phyloP scores from a whole-genome alignment of 2,113 vertebrate species.

The Microtus oregoni region DNA sequence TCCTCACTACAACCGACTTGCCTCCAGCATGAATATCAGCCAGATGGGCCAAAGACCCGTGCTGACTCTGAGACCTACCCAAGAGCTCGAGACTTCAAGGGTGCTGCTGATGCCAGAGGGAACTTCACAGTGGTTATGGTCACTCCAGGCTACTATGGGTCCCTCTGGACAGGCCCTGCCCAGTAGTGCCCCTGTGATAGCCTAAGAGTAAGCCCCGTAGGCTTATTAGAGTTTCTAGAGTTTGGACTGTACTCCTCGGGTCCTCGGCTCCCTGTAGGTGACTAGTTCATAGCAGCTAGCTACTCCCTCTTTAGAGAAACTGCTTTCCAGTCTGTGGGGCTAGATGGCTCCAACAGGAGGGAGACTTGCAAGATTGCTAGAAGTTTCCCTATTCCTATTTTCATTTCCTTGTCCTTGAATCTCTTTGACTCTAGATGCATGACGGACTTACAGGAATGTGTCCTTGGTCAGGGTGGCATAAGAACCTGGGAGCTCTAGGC shows the following conservation, averaged over 20 bases:
- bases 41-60: background rate
- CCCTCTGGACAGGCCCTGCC: background rate
- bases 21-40: background rate
- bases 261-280: background rate
- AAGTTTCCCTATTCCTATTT: background rate
- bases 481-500: background rate
- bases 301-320: background rate
- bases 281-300: background rate
- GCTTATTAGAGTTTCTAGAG: background rate
- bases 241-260: accelerated
- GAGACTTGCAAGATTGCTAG: too few species aligned
- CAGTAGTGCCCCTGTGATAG: accelerated
- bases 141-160: background rate
- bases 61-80: background rate
- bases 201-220: background rate
- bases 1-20: too few species aligned
- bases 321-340: accelerated
- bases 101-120: background rate
- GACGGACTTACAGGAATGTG: background rate
- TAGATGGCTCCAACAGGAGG: background rate
- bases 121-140: background rate
- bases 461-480: background rate
- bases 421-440: accelerated
- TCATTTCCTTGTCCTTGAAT: background rate
- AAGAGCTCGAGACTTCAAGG: background rate